Conservation (phyloP, 2,888 invertebrate species). For the Diaprepes abbreviatus region DNA sequence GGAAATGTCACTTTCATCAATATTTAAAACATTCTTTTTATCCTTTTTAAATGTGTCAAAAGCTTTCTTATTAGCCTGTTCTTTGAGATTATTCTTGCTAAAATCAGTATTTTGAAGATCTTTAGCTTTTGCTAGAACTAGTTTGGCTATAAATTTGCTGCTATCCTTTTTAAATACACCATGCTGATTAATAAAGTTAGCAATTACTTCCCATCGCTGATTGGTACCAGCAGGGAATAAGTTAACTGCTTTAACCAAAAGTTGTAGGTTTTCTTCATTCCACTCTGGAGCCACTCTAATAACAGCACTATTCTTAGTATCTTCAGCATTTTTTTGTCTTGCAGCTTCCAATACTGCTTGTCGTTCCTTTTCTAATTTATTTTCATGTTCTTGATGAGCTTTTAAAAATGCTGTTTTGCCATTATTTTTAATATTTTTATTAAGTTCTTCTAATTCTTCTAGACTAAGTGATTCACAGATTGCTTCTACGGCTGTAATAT, state of each 20-base stretch:
- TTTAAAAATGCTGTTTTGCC: conserved; percentile 78
- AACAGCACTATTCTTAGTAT: conserved; percentile 67
- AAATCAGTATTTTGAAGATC: conserved; percentile 92
- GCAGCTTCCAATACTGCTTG: conserved; percentile 72
- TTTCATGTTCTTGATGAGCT: conserved; percentile 80
- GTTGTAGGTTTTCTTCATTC: conserved; percentile 87
- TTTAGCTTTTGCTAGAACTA: conserved; percentile 96
- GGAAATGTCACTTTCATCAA: conserved; percentile 82
- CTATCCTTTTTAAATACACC: conserved; percentile 73
- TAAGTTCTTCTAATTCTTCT: conserved; percentile 81
- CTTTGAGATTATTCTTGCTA: conserved; percentile 86
- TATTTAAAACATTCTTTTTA: conserved; percentile 76
- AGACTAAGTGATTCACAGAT: conserved; percentile 86
- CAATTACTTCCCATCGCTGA: conserved; percentile 87
- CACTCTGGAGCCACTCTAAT: conserved; percentile 76
- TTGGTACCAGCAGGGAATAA: conserved; percentile 97
- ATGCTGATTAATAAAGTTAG: conserved; percentile 95
- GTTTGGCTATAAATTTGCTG: conserved; percentile 83
- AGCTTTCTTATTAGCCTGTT: conserved; percentile 92
- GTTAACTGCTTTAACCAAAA: conserved; percentile 97
- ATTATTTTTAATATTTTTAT: conserved; percentile 76
- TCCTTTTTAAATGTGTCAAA: conserved; percentile 92
- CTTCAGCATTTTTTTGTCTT: conserved; percentile 67
- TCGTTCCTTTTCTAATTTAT: conserved; percentile 83
- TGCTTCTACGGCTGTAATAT: conserved; percentile 94